Percentiles rank a stretch among this genome's conserved stretches.
Evolutionary conservation across 2,797 vertebrate species (phyloP).

Genomic region (Bradypus variegatus): DNA sequence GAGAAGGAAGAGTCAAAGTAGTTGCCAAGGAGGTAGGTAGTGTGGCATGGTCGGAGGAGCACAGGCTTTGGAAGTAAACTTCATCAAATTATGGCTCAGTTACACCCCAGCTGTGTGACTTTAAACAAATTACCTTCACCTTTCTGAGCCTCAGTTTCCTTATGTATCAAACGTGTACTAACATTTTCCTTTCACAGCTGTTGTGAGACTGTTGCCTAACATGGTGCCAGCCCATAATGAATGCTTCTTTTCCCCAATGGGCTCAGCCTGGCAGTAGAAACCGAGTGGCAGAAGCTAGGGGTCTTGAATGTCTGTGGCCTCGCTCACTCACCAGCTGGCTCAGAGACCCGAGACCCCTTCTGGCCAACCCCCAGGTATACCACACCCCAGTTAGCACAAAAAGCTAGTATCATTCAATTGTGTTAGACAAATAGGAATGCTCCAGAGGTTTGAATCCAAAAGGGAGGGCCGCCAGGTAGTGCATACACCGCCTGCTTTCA

Average conservation of each 20-base stretch:
- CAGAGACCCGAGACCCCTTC: slow-evolving; percentile 29
- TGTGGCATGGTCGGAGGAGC: neutral
- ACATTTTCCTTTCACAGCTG: neutral
- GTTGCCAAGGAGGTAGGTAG: neutral
- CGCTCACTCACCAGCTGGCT: slow-evolving; percentile 19
- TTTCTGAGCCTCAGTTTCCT: slow-evolving; percentile 35
- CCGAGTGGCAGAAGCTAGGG: neutral
- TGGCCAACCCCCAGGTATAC: neutral
- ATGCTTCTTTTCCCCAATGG: neutral
- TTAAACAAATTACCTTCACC: slow-evolving; percentile 22
- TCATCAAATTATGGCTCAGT: neutral
- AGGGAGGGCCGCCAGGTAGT: slow-evolving; percentile 36
- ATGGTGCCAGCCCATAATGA: neutral
- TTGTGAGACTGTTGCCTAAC: neutral
- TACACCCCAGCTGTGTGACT: neutral
- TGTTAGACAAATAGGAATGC: slow-evolving; percentile 56
- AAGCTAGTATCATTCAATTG: slow-evolving; percentile 54
- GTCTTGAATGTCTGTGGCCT: neutral
- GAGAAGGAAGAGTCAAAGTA: neutral
- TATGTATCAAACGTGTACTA: slow-evolving; percentile 4
- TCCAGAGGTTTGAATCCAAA: slow-evolving; percentile 62
- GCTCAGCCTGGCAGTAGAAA: slow-evolving; percentile 20
- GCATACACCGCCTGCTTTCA: slow-evolving; percentile 55
- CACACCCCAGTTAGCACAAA: slow-evolving; percentile 52
- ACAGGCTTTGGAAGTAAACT: neutral